phyloP scores from a whole-genome alignment of 2,113 vertebrate species.

The Lipophrys pholis region DNA sequence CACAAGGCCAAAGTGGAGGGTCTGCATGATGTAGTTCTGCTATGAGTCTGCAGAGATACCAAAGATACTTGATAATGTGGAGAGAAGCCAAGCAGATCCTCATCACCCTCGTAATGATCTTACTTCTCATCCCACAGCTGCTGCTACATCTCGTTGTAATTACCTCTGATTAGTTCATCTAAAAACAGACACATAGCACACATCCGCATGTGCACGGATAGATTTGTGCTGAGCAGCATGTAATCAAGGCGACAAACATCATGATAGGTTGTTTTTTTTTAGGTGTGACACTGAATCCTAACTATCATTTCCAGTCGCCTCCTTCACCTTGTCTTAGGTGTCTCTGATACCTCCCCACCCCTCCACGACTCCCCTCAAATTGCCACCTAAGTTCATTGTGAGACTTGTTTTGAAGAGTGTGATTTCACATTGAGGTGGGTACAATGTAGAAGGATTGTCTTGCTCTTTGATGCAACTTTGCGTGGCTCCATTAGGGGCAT shows the following conservation, averaged over 20 bases:
- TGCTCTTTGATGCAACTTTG: slow-evolving; percentile 10
- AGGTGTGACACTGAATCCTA: slow-evolving; percentile 32
- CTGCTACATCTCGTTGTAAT: too few relatives aligned
- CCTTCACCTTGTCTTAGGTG: not conserved
- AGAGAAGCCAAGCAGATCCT: too few relatives aligned
- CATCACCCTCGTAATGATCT: too few relatives aligned
- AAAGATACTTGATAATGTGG: too few relatives aligned
- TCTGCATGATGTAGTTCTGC: too few relatives aligned
- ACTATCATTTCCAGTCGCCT: slow-evolving; percentile 21
- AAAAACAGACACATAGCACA: slow-evolving; percentile 68
- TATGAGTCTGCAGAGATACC: too few relatives aligned
- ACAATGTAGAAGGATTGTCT: slow-evolving; percentile 58
- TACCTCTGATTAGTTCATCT: slow-evolving; percentile 61
- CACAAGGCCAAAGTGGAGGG: too few relatives aligned
- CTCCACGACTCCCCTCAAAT: not conserved
- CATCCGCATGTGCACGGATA: slow-evolving; percentile 36
- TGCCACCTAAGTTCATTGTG: slow-evolving; percentile 30
- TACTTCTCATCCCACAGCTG: slow-evolving; percentile 27
- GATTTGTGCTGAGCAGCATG: slow-evolving; percentile 42
- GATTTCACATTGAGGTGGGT: slow-evolving; percentile 56
- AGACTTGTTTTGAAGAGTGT: slow-evolving; percentile 33
- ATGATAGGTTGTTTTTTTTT: slow-evolving; percentile 53
- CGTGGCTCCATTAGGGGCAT: not conserved
- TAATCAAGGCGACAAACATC: slow-evolving; percentile 57
- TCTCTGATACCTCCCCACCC: not conserved